A percentile compares a stretch with the other conserved stretches of the same genome.
Conservation (phyloP, 2,113 vertebrate species). For the Caracal caracal region DNA sequence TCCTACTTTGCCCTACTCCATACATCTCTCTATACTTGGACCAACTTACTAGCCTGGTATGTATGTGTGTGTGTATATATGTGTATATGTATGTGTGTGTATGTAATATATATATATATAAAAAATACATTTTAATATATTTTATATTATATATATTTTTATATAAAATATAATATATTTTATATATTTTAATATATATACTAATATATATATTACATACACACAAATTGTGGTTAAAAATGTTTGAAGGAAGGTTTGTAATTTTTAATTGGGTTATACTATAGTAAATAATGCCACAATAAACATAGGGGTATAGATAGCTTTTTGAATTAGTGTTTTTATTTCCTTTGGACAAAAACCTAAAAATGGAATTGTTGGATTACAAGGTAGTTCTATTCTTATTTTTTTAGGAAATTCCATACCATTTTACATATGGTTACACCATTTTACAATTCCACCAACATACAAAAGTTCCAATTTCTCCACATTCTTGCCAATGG, state of each 20-base stretch:
- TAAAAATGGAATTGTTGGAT: neutral
- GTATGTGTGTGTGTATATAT: neutral
- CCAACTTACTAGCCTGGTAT: neutral
- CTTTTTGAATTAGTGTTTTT: too few relatives aligned
- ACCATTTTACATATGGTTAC: neutral
- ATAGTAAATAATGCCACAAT: too few relatives aligned
- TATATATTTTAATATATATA: too few relatives aligned
- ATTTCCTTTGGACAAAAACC: too few relatives aligned
- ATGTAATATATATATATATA: neutral
- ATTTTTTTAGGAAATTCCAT: neutral
- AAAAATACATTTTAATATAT: neutral
- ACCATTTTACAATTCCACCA: neutral
- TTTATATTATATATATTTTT: too few relatives aligned
- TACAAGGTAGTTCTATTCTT: neutral
- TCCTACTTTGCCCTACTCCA: neutral
- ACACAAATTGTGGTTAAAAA: neutral
- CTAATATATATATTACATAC: neutral
- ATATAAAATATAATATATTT: too few relatives aligned
- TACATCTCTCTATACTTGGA: neutral
- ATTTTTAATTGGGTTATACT: too few relatives aligned
- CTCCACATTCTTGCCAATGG: neutral
- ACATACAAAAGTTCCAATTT: neutral
- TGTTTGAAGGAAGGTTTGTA: too few relatives aligned
- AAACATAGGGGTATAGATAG: too few relatives aligned
- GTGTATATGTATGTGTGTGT: neutral